These are phyloP conservation scores for Drosophila novamexicana DNA, from an alignment of 1,140 invertebrate genomes.

Conservation along the genomic window DNA sequence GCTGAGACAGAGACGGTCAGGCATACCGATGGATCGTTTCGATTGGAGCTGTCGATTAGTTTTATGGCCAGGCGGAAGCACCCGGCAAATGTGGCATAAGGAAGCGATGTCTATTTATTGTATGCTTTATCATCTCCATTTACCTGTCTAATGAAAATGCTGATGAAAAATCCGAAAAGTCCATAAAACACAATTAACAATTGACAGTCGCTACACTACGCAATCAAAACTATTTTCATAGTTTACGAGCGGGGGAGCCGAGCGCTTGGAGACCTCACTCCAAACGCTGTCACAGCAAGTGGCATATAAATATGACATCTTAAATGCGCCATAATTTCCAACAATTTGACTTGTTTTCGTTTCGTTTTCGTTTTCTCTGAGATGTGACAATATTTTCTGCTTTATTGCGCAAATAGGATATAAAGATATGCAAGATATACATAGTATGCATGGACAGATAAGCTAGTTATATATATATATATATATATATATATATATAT, in stretches of 20 bases:
- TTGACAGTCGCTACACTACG: conserved; percentile 39
- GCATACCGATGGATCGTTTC: conserved; percentile 21
- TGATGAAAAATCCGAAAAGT: conserved; percentile 57
- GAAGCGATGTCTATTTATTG: conserved; percentile 45
- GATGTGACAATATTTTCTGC: background rate
- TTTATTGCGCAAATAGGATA: background rate
- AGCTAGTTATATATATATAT: too few species aligned
- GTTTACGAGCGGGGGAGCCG: conserved; percentile 20
- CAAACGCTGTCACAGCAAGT: conserved; percentile 10
- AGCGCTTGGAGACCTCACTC: background rate
- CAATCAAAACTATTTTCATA: conserved; percentile 34
- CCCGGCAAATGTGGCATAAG: conserved; percentile 43
- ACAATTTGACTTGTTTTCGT: conserved; percentile 17
- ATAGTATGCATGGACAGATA: too few species aligned
- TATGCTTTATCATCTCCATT: conserved; percentile 22
- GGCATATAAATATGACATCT: conserved; percentile 50
- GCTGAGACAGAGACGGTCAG: conserved; percentile 28
- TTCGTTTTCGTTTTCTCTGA: conserved; percentile 9
- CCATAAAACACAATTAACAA: conserved; percentile 71
- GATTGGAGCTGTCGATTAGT: conserved; percentile 26
- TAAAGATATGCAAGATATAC: too few species aligned
- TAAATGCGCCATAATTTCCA: conserved; percentile 34
- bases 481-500: too few species aligned
- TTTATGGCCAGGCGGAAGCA: conserved; percentile 50
- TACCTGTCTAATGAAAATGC: conserved; percentile 44